Conservation (phyloP, 2,888 invertebrate species). For the Caenorhabditis afra region DNA sequence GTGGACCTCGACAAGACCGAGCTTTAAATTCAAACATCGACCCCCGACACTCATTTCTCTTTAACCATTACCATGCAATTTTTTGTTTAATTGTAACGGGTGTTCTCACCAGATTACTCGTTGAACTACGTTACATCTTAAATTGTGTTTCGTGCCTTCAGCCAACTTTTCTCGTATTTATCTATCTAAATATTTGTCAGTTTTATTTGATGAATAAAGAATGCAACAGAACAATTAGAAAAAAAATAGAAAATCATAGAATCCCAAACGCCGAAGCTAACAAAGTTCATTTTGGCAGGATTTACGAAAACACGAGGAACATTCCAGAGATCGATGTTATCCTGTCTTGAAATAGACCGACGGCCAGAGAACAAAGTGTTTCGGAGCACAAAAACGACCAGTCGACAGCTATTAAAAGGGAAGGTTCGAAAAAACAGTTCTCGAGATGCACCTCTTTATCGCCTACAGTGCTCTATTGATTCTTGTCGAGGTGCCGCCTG, state of each 20-base stretch:
- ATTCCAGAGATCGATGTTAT: no score
- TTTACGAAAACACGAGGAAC: no score
- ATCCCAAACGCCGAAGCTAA: neutral
- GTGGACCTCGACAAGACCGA: constrained; percentile 81
- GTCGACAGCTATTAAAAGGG: no score
- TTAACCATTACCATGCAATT: constrained; percentile 41
- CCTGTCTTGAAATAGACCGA: no score
- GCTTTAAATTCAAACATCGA: constrained; percentile 62
- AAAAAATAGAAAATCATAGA: neutral
- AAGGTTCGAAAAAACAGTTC: no score
- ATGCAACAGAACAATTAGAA: constrained; percentile 5
- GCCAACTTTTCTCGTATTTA: constrained; percentile 21
- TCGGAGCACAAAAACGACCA: no score
- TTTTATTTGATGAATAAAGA: constrained; percentile 33
- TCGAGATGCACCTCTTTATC: no score
- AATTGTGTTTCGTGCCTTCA: constrained; percentile 35
- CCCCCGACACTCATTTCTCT: constrained; percentile 24
- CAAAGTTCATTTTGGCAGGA: no score
- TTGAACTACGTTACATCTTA: constrained; percentile 40
- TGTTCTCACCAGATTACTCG: constrained; percentile 52
- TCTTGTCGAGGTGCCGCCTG: no score
- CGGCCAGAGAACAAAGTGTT: no score
- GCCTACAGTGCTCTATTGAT: no score
- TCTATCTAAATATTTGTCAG: constrained; percentile 6
- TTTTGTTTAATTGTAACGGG: constrained; percentile 57